A percentile compares a stretch with the other conserved stretches of the same genome.
Conservation (phyloP, 1,140 invertebrate species). For the Sinella curviseta region DNA sequence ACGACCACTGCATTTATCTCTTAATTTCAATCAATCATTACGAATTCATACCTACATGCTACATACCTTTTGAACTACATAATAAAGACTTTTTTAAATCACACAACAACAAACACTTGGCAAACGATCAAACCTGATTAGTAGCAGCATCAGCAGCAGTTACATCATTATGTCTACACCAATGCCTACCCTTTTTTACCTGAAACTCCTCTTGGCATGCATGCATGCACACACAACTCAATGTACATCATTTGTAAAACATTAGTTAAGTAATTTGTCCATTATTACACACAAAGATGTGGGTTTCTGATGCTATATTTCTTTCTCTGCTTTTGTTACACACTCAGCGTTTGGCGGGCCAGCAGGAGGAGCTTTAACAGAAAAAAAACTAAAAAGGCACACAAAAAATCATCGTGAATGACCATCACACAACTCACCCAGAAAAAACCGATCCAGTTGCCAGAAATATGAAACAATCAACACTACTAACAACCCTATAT, state of each 20-base stretch:
- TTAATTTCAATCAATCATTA: no score
- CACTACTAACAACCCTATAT: not conserved
- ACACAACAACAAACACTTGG: no score
- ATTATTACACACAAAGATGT: no score
- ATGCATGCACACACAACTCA: not conserved
- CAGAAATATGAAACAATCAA: not conserved
- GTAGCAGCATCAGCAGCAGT: no score
- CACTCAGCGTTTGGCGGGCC: not conserved
- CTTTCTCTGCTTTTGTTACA: not conserved
- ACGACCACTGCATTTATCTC: not conserved
- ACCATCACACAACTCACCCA: not conserved
- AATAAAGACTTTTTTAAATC: no score
- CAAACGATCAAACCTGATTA: no score
- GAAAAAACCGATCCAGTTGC: not conserved
- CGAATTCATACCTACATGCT: no score
- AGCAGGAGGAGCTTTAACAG: conserved; percentile 1
- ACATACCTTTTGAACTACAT: no score
- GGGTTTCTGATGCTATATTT: not conserved
- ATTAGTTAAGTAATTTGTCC: no score
- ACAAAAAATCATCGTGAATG: not conserved
- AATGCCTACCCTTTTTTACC: not conserved
- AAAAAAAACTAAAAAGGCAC: not conserved
- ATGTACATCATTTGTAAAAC: not conserved
- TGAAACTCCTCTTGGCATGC: not conserved
- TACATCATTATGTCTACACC: not conserved